Base-by-base conservation (phyloP, 2,113 vertebrate species). In the Sylvilagus bachmani region DNA sequence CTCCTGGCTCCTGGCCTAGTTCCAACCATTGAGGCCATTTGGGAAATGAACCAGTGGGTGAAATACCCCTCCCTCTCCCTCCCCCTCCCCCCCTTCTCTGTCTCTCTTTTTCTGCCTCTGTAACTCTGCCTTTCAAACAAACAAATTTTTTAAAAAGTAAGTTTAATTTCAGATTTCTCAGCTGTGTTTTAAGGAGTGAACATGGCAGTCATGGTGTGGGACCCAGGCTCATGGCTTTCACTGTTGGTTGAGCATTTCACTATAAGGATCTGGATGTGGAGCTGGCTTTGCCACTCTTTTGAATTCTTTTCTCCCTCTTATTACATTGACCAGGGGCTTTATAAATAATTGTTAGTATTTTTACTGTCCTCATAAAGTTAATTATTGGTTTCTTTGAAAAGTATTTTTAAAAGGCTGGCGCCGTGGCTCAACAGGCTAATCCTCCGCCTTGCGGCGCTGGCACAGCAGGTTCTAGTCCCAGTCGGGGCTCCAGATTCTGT, bases 321-420 rank as follows among this genome's bases (percentile, higher is more conserved):
- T 0, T 80, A 51, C 3, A 31, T 84, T 90, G 78, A 58, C 87
- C 51, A 70, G n/a, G 82, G 84, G 11, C 77, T 86, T 90, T 83
- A 78, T 70, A 75, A 70, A 19, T 83, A 93, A 74, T 69, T 87
- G 51, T 21, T 73, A 80, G 24, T 75, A 0, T 75, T 73, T 71
- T 86, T 90, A 62, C 17, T 83, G 9, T 75, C 93, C 51, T 70
- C 51, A 66, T 78, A 14, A 92, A 38, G 33, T 49, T 86, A 44
- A 22, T 55, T 86, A n/a, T 17, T 82, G 33, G 14, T 93, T 86
- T 83, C 66, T 79, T 94, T 94, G 36, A 58, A 69, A 96, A 92
- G 10, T 64, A n/a, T 55, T 83, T 91, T 86, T 91, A 95, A 75
- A 2, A n/a, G n/a, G n/a, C n/a, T n/a, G n/a, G n/a, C n/a, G n/a